Percentiles rank a stretch among this genome's conserved stretches.
Evolutionary conservation across 2,888 invertebrate species (phyloP).

Genomic region (Molorchus minor): DNA sequence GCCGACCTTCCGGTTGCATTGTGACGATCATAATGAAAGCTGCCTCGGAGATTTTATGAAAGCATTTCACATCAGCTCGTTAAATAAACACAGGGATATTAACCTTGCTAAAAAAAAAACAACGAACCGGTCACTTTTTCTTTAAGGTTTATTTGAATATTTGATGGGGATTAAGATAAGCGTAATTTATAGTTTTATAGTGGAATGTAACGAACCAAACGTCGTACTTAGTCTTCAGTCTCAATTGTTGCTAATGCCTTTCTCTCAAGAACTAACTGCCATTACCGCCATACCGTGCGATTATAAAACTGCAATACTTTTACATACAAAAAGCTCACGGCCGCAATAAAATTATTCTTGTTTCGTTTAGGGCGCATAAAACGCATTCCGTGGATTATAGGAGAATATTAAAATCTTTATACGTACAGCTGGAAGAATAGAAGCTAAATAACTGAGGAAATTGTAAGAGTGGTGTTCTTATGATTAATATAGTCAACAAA

Average conservation of each 20-base stretch:
- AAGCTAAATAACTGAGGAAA: too few relatives aligned
- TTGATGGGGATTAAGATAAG: neutral
- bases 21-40: conserved; percentile 15
- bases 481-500: too few relatives aligned
- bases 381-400: too few relatives aligned
- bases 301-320: too few relatives aligned
- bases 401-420: too few relatives aligned
- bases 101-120: too few relatives aligned
- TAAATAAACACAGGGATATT: conserved; percentile 7
- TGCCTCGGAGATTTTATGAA: conserved; percentile 15
- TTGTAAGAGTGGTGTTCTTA: too few relatives aligned
- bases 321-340: too few relatives aligned
- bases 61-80: conserved; percentile 23
- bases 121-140: neutral
- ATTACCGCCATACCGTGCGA: too few relatives aligned
- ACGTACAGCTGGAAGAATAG: too few relatives aligned
- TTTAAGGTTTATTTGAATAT: neutral
- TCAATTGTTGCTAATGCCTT: neutral
- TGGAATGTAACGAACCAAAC: neutral
- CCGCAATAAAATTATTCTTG: too few relatives aligned
- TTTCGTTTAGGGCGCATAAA: too few relatives aligned
- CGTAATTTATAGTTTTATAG: neutral
- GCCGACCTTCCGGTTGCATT: neutral
- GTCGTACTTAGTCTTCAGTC: neutral
- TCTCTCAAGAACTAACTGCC: neutral